Base-by-base conservation (phyloP, 2,113 vertebrate genomes). In the Cynocephalus volans region DNA sequence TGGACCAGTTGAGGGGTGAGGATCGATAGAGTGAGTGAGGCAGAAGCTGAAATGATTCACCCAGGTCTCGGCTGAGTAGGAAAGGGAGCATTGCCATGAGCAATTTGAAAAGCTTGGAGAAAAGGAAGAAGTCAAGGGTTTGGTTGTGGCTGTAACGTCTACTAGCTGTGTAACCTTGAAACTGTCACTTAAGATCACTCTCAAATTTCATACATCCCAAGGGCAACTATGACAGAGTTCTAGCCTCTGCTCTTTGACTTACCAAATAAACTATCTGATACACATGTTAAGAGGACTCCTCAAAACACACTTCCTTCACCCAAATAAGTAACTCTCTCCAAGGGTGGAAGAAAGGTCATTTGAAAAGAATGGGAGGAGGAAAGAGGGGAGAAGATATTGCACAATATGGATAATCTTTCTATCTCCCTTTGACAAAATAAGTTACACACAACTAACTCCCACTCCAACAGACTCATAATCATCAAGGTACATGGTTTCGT, bases 371-470 rank as follows among this genome's bases (percentile, higher is more conserved):
- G 36, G 12, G 19, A 64, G 4, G 19, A 72, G 24, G 62, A 4
- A 31, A 54, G 26, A 54, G 31, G 21, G 14, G 23, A 12, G 65
- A 83, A 80, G 36, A 65, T 70, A 56, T 64, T 73, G 26, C 14
- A 26, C 24, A 77, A 80, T 84, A 54, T 12, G 26, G 23, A 11
- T 65, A 54, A 54, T 79, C 14, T 65, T 88, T 90, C 33, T 54
- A 28, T 52, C n/a, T 77, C 24, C 52, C 17, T 17, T 19, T 83
- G 69, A 79, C 92, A 93, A 79, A 91, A 41, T 33, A 79, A 64
- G 28, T 69, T 50, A 62, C 18, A 36, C 17, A 64, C 75, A 80
- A 90, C 21, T 10, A 41, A 84, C 17, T 36, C 76, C 58, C 65
- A 12, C 48, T 75, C 54, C 8, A 0, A 23, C 3, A 2, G 31